Evolutionary conservation across 1,140 invertebrate genomes (phyloP), one percentile per base, ranked within the genome.

Genomic region (Caerostris extrusa): DNA sequence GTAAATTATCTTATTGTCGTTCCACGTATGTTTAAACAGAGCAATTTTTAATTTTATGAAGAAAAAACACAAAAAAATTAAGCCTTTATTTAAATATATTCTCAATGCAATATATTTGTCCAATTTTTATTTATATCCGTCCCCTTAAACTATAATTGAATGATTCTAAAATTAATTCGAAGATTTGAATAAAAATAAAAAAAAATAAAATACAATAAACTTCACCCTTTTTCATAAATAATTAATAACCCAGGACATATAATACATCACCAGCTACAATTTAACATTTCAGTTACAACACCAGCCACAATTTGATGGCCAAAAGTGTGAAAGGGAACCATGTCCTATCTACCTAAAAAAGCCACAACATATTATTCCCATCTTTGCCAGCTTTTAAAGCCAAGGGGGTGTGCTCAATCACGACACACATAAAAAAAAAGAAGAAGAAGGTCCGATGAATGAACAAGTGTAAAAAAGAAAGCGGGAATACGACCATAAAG

Each of bases 291-390:
- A 77, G 55, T 34, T 89, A 53, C 64, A 89, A 69, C 87, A 89
- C 60, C n/a, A 10, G 3, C 64, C 19, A 55, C 56, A 57, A 7
- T 87, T 64, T 87, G 34, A 8, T 14, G 50, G 34, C 71, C 8
- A 19, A 8, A 77, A 6, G 50, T 56, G 17, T 83, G 53, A 83
- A n/a, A 83, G n/a, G 56, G 7, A 56, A 83, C 10, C 10, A 4
- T 83, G 5, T 53, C 12, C 3, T n/a, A 83, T 53, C 53, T 83
- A 17, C 53, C 12, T 1, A n/a, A 56, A 7, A 89, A 50, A 55
- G 71, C 4, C 14, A 6, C 50, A 71, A 67, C 87, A 69, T 89
- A 89, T 89, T 89, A 89, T 64, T 69, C 12, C 87, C 64, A 89
- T 88, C 86, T 14, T 50, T 53, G 34, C 60, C 86, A 69, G 50